Percentiles rank a stretch among this genome's conserved stretches.
These are phyloP conservation scores for Amphimallon solstitiale DNA, from an alignment of 2,888 invertebrate species.

Conservation along the genomic window DNA sequence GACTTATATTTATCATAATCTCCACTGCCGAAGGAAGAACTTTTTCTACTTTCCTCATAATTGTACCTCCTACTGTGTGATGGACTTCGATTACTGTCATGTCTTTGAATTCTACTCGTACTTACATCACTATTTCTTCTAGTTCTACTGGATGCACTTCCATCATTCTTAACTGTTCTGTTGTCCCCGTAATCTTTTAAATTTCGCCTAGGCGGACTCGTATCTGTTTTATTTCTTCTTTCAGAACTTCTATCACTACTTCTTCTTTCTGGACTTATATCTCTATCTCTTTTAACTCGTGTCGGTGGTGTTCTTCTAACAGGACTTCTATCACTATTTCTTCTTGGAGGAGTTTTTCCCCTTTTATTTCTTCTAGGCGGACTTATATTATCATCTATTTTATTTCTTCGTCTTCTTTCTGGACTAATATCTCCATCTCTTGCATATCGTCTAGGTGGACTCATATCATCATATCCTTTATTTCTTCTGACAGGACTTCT, in stretches of 20 bases:
- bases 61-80: constrained; percentile 15
- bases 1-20: no score
- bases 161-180: constrained; percentile 1
- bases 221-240: constrained; percentile 14
- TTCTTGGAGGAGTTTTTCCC: no score
- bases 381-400: no score
- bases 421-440: neutral
- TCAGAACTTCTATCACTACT: constrained; percentile 30
- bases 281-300: constrained; percentile 8
- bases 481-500: neutral
- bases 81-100: constrained; percentile 53
- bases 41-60: no score
- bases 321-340: neutral
- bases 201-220: constrained; percentile 26
- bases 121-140: constrained; percentile 39
- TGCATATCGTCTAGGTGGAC: constrained; percentile 14
- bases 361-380: neutral
- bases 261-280: constrained; percentile 44
- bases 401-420: no score
- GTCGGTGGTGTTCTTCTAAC: neutral
- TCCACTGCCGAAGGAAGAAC: no score
- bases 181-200: neutral
- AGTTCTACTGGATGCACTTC: neutral
- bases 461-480: neutral
- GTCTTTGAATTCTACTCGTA: constrained; percentile 39